Base-by-base conservation (phyloP, 2,797 vertebrate genomes). In the Macropus fuliginosus region DNA sequence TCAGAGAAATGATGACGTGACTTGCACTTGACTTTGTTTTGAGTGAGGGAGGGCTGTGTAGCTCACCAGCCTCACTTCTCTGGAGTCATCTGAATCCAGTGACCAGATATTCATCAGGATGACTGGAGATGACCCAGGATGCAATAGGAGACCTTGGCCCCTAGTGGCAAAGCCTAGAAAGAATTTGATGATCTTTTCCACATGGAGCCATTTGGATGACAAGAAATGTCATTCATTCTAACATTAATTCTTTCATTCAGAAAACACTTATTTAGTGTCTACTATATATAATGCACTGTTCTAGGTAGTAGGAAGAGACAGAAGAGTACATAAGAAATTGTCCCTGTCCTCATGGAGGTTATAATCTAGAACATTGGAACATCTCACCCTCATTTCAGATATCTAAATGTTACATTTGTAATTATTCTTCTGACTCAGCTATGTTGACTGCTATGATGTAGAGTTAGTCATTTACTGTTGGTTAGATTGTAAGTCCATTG, bases 401-500 rank as follows among this genome's bases (percentile, higher is more conserved):
- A 56, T 55, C 59, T 95, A 95, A 92, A 31, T 28, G 55, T 91
- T 91, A 55, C 55, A 91, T 34, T 52, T 18, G 16, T 52, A 90
- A 31, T 96, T 93, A 46, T 90, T 94, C 94, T 96, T 54, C 52
- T 96, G 28, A 6, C 40, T 92, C 81, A 95, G 46, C 12, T 56
- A 89, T 57, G 40, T 46, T 90, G 89, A 57, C 18, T 91, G 93
- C 54, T 87, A 46, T 40, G 0, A n/a, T 40, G 6, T 29, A 90
- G 89, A 90, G 46, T 50, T 14, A 90, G n/a, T 92, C 90, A n/a
- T 92, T 95, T 95, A 87, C 55, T 90, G 55, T 31, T 94, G 40
- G 16, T 16, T 74, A 74, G 34, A 74, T 74, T 40, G 5, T 74
- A 40, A 74, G n/a, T 16, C 62, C 16, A 34, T 74, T 74, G n/a